A percentile compares a stretch with the other conserved stretches of the same genome.
phyloP scores from a whole-genome alignment of 2,113 vertebrate genomes.

The Tamias sibiricus region DNA sequence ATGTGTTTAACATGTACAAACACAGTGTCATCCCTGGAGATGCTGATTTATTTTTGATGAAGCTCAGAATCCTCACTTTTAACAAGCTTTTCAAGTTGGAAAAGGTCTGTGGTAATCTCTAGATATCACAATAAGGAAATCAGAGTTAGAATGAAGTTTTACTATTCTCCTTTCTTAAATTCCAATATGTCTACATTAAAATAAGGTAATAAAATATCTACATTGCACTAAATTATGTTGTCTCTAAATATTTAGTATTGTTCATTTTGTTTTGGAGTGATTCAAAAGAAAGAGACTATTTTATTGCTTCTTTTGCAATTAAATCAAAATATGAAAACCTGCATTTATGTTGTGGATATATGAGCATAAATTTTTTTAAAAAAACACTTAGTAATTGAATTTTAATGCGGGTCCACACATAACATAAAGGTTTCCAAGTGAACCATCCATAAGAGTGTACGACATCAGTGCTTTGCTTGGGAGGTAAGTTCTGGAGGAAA shows the following conservation, averaged over 20 bases:
- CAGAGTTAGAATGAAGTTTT: not conserved
- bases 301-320: constrained; percentile 35
- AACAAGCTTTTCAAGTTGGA: not conserved
- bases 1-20: not conserved
- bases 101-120: not conserved
- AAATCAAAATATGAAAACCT: constrained; percentile 3
- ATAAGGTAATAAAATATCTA: not conserved
- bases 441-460: not conserved
- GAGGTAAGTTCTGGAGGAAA: not conserved
- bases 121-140: not conserved
- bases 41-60: not conserved
- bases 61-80: not conserved
- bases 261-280: not conserved
- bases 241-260: not conserved
- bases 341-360: not conserved
- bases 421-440: not conserved
- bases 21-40: not conserved
- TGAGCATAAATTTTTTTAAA: not conserved
- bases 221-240: not conserved
- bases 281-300: not conserved
- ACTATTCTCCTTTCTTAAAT: not conserved
- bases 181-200: not conserved
- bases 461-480: not conserved
- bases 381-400: not conserved
- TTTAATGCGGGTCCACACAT: not conserved